phyloP scores from a whole-genome alignment of 2,113 vertebrate genomes.

The Myxocyprinus asiaticus region DNA sequence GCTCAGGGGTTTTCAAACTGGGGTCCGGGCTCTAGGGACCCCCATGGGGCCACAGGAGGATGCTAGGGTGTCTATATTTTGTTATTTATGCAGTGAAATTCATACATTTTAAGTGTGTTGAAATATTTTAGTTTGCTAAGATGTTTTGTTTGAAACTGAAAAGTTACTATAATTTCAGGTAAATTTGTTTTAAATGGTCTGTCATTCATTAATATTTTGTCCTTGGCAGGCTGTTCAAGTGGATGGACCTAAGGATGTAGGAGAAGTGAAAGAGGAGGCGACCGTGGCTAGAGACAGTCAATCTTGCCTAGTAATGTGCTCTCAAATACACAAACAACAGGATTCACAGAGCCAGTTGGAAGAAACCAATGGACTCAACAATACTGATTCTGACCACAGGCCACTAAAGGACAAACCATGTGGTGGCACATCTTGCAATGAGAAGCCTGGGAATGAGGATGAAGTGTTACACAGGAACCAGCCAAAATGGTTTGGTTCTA shows the following conservation, averaged over 20 bases:
- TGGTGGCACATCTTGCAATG: constrained; percentile 4
- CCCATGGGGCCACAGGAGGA: too few relatives aligned
- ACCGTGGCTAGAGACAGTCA: constrained; percentile 47
- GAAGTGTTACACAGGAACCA: constrained; percentile 17
- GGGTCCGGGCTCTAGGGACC: too few relatives aligned
- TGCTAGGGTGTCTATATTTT: too few relatives aligned
- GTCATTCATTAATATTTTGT: neutral
- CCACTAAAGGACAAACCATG: constrained; percentile 30
- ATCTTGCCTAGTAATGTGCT: constrained; percentile 32
- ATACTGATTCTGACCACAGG: constrained; percentile 38
- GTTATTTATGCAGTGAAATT: too few relatives aligned
- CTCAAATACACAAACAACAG: constrained; percentile 50
- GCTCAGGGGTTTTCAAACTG: too few relatives aligned
- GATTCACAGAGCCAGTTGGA: constrained; percentile 22
- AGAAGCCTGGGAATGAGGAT: constrained; percentile 33
- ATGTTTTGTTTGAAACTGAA: too few relatives aligned
- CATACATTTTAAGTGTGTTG: too few relatives aligned
- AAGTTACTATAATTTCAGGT: neutral
- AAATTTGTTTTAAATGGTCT: neutral
- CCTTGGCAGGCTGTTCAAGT: constrained; percentile 10
- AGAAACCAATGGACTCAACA: constrained; percentile 29
- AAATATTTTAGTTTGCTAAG: too few relatives aligned
- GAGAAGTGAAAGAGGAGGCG: constrained; percentile 54
- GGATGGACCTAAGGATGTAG: constrained; percentile 6
- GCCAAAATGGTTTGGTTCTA: constrained; percentile 32